Conservation (phyloP, 2,888 invertebrate genomes). For the Epistrophe grossulariae region DNA sequence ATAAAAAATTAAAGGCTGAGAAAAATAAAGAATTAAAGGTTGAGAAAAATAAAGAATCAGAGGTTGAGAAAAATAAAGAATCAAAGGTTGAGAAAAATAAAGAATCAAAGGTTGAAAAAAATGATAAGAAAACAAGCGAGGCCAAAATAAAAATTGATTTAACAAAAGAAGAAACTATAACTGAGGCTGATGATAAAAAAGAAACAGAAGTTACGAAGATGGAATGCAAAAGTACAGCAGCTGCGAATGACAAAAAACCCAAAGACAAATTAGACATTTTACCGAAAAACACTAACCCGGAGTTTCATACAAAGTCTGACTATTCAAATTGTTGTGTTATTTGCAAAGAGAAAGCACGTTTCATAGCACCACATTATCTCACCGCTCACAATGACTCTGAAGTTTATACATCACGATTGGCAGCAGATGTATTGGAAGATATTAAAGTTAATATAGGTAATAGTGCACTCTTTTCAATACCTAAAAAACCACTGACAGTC, state of each 20-base stretch:
- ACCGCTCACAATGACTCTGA: conserved; percentile 78
- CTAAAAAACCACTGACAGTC: conserved; percentile 41
- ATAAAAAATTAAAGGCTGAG: neutral
- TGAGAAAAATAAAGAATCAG: neutral
- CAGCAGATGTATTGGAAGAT: conserved; percentile 78
- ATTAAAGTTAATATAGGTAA: conserved; percentile 76
- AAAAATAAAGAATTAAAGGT: neutral
- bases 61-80: neutral
- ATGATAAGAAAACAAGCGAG: neutral
- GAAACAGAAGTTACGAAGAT: neutral
- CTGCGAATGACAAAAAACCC: neutral
- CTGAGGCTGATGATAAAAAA: neutral
- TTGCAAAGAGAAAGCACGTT: conserved; percentile 76
- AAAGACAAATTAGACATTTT: neutral
- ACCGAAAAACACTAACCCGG: conserved; percentile 76
- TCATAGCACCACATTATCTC: conserved; percentile 81
- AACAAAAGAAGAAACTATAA: neutral
- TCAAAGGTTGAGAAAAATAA: neutral
- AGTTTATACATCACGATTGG: conserved; percentile 79
- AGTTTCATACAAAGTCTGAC: conserved; percentile 80
- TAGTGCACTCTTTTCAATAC: conserved; percentile 52
- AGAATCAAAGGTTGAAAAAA: no score
- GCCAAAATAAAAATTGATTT: neutral
- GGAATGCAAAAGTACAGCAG: neutral
- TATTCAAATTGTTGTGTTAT: conserved; percentile 78